These are phyloP conservation scores for Pycnonotus jocosus DNA, from an alignment of 2,113 vertebrate species.

Conservation along the genomic window DNA sequence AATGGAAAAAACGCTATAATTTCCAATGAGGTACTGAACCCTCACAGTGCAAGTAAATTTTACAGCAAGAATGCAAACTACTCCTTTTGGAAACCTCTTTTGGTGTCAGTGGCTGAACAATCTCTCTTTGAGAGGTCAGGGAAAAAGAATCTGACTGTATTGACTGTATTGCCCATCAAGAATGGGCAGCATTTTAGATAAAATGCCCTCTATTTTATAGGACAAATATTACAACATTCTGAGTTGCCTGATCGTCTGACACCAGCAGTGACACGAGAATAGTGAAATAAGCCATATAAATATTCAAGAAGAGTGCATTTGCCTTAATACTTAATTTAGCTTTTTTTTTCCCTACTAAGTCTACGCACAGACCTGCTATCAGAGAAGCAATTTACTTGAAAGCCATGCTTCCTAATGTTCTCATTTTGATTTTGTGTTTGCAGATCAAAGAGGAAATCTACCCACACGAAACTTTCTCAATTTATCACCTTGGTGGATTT, in stretches of 20 bases:
- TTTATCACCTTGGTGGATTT: slow-evolving; percentile 65
- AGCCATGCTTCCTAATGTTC: slow-evolving; percentile 52
- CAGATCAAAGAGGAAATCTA: slow-evolving; percentile 69
- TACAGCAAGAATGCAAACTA: neutral
- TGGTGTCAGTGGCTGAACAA: neutral
- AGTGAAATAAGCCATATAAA: slow-evolving; percentile 42
- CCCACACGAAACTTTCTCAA: slow-evolving; percentile 23
- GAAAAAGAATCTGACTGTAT: neutral
- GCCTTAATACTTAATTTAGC: slow-evolving; percentile 42
- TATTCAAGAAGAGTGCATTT: slow-evolving; percentile 48
- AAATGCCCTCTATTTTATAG: slow-evolving; percentile 31
- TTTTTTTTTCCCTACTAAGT: slow-evolving; percentile 36
- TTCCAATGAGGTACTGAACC: neutral
- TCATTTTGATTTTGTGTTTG: slow-evolving; percentile 69
- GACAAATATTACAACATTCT: slow-evolving; percentile 9
- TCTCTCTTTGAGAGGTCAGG: neutral
- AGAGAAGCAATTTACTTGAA: slow-evolving; percentile 67
- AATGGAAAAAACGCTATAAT: neutral
- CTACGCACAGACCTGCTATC: slow-evolving; percentile 30
- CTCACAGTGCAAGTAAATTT: neutral
- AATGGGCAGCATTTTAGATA: neutral
- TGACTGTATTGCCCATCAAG: too few relatives aligned
- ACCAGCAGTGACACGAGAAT: neutral
- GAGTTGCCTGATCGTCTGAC: neutral
- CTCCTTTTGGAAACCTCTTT: neutral